These are phyloP conservation scores for Vanessa tameamea DNA, from an alignment of 1,140 invertebrate genomes.

Conservation along the genomic window DNA sequence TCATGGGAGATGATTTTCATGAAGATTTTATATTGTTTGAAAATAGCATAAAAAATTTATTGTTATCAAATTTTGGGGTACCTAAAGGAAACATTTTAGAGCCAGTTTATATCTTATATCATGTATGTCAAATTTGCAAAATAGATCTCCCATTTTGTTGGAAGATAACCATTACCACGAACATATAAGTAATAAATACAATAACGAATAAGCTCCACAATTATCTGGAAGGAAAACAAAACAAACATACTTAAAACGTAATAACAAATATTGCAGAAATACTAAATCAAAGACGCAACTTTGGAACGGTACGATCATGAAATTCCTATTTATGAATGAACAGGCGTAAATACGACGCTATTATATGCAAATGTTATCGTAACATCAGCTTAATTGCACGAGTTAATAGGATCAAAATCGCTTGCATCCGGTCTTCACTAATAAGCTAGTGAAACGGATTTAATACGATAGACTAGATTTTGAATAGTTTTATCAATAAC, in stretches of 20 bases:
- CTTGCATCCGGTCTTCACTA: constrained; percentile 47
- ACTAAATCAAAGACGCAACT: constrained; percentile 6
- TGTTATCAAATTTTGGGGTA: not conserved
- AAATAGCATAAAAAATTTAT: not conserved
- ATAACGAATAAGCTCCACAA: not conserved
- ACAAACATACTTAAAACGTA: constrained; percentile 3
- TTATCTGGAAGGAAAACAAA: not conserved
- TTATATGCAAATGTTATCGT: constrained; percentile 69
- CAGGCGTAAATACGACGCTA: constrained; percentile 39
- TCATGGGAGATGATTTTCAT: constrained; percentile 26
- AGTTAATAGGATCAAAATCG: constrained; percentile 56
- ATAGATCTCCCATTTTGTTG: no score
- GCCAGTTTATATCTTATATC: not conserved
- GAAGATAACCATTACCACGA: no score
- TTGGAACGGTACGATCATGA: constrained; percentile 35
- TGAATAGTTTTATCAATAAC: no score
- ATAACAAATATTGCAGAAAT: not conserved
- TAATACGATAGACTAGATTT: not conserved
- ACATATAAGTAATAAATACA: no score
- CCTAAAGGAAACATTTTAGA: not conserved
- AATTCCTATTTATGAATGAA: constrained; percentile 57
- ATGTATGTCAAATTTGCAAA: not conserved
- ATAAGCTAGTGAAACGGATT: not conserved
- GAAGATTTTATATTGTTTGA: constrained; percentile 17
- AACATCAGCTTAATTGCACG: constrained; percentile 58